Conservation (phyloP, 2,888 invertebrate species). For the Heteromyza rotundicornis region DNA sequence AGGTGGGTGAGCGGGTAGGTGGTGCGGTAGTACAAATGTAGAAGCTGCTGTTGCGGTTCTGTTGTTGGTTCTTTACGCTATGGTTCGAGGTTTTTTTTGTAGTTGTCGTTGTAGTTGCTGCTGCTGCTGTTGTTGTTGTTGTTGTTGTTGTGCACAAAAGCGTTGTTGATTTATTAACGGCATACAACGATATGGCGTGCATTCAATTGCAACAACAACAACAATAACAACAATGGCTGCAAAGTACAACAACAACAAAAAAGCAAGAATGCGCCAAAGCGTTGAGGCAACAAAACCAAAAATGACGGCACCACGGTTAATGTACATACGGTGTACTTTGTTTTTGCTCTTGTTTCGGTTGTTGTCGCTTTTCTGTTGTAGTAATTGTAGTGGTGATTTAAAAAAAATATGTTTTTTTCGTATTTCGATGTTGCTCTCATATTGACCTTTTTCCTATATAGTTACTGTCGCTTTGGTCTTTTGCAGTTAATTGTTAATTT, state of each 20-base stretch:
- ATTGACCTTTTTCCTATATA: neutral
- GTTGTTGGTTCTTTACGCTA: slow-evolving; percentile 23
- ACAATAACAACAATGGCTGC: slow-evolving; percentile 14
- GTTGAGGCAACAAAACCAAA: slow-evolving; percentile 30
- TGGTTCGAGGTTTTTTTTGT: slow-evolving; percentile 15
- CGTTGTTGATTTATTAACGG: slow-evolving; percentile 58
- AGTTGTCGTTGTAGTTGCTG: too few species aligned
- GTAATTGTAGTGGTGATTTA: neutral
- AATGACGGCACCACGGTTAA: slow-evolving; percentile 43
- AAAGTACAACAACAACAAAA: slow-evolving; percentile 17
- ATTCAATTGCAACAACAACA: slow-evolving; percentile 39
- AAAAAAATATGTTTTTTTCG: neutral
- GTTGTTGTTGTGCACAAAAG: slow-evolving; percentile 41
- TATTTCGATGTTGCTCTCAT: neutral
- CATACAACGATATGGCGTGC: slow-evolving; percentile 43
- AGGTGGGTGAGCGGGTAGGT: too few species aligned
- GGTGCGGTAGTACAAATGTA: neutral
- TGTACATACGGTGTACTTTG: slow-evolving; percentile 22
- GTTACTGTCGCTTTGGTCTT: neutral
- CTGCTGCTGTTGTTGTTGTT: slow-evolving; percentile 33
- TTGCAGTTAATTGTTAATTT: slow-evolving; percentile 17
- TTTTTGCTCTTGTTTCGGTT: slow-evolving; percentile 10
- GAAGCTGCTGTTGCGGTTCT: slow-evolving; percentile 44
- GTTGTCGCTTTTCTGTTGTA: slow-evolving; percentile 5
- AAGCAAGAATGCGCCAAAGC: slow-evolving; percentile 11